These are phyloP conservation scores for Lucilia sericata DNA, from an alignment of 1,140 invertebrate species.

Conservation along the genomic window DNA sequence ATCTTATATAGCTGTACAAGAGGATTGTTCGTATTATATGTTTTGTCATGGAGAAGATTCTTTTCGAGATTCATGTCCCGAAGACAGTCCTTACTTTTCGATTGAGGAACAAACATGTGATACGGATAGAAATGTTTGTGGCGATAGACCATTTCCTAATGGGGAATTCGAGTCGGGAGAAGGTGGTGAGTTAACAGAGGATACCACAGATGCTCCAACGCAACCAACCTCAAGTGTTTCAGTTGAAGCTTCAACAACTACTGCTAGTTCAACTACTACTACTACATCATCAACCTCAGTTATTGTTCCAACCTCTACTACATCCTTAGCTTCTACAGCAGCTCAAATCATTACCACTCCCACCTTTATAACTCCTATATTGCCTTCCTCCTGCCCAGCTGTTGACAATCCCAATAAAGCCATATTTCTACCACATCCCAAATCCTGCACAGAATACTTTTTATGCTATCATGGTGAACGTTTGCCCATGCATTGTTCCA, in stretches of 20 bases:
- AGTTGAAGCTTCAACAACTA: not conserved
- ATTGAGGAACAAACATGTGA: slow-evolving; percentile 53
- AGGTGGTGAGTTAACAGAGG: not conserved
- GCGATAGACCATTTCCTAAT: slow-evolving; percentile 33
- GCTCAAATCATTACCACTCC: not conserved
- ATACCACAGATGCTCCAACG: not conserved
- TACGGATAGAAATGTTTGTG: slow-evolving; percentile 51
- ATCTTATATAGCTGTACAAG: slow-evolving; percentile 54
- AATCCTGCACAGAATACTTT: slow-evolving; percentile 61
- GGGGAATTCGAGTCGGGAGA: slow-evolving; percentile 49
- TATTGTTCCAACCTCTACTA: not conserved
- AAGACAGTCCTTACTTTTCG: slow-evolving; percentile 57
- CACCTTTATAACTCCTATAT: not conserved
- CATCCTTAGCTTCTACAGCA: not conserved
- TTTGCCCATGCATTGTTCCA: slow-evolving; percentile 56
- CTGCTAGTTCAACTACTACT: not conserved
- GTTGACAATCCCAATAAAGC: slow-evolving; percentile 54
- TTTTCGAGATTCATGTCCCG: slow-evolving; percentile 53
- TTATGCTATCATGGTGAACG: slow-evolving; percentile 60
- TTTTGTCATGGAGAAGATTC: slow-evolving; percentile 60
- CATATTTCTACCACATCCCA: slow-evolving; percentile 56
- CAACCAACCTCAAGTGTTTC: too few species aligned
- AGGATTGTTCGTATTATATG: slow-evolving; percentile 57
- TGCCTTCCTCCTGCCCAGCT: slow-evolving; percentile 49
- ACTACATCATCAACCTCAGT: not conserved